Conservation (phyloP, 2,113 vertebrate genomes). For the Psettodes erumei region DNA sequence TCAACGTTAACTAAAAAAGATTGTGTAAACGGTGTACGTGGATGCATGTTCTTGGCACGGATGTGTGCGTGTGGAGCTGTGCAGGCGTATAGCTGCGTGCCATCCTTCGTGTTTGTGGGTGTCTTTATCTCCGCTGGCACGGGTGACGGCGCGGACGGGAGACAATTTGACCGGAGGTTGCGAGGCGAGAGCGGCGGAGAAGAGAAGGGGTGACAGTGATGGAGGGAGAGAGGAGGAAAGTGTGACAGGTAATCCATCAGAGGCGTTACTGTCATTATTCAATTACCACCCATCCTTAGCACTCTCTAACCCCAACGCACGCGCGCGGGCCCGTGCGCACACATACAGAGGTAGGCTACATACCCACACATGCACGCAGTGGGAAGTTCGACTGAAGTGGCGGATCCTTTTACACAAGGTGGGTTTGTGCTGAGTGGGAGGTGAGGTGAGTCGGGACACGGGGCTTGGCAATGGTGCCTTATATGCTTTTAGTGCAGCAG, state of each 20-base stretch:
- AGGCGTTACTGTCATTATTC: slow-evolving; percentile 80
- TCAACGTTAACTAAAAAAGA: not conserved
- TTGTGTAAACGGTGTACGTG: not conserved
- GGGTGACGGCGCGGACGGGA: slow-evolving; percentile 42
- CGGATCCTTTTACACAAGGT: slow-evolving; percentile 59
- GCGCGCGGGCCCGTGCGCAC: slow-evolving; percentile 22
- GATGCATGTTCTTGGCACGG: not conserved
- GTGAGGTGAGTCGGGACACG: slow-evolving; percentile 56
- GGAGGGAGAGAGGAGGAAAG: slow-evolving; percentile 58
- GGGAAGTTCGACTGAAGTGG: slow-evolving; percentile 41
- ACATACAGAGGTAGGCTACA: slow-evolving; percentile 7
- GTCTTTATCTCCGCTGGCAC: slow-evolving; percentile 52
- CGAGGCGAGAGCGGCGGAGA: slow-evolving; percentile 46
- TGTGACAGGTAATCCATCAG: slow-evolving; percentile 83
- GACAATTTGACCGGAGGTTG: slow-evolving; percentile 66
- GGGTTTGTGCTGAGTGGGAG: slow-evolving; percentile 59
- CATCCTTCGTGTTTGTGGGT: slow-evolving; percentile 24
- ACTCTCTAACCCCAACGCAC: slow-evolving; percentile 64
- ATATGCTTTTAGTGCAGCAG: slow-evolving; percentile 77
- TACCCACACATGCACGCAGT: slow-evolving; percentile 15
- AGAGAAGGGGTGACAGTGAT: slow-evolving; percentile 76
- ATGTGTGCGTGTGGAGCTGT: not conserved
- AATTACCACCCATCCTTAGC: slow-evolving; percentile 82
- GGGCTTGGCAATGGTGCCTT: slow-evolving; percentile 57
- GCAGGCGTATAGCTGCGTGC: not conserved